These are phyloP conservation scores for Tenrec ecaudatus DNA, from an alignment of 2,113 vertebrate genomes.

Conservation along the genomic window DNA sequence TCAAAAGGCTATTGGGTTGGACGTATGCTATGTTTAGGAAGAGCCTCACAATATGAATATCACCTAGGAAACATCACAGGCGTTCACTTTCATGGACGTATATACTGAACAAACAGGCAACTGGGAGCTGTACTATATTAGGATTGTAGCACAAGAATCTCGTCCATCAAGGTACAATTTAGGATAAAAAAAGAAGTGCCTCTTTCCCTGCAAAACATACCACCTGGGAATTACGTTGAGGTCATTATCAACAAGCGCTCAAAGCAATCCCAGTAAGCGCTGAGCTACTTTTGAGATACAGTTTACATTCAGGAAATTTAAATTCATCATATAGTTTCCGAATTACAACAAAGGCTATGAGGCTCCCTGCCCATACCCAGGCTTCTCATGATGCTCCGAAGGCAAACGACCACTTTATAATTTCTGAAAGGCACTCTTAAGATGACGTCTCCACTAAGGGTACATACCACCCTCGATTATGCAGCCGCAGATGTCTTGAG, in stretches of 20 bases:
- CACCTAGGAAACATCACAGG: background rate
- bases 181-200: background rate
- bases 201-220: slow-evolving; percentile 33
- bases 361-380: slow-evolving; percentile 55
- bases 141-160: background rate
- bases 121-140: background rate
- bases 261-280: slow-evolving; percentile 46
- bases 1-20: background rate
- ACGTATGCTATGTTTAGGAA: background rate
- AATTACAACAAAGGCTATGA: slow-evolving; percentile 66
- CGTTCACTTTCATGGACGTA: slow-evolving; percentile 28
- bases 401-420: slow-evolving; percentile 62
- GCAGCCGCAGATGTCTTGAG: slow-evolving; percentile 28
- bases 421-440: slow-evolving; percentile 64
- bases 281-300: slow-evolving; percentile 60
- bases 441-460: slow-evolving; percentile 48
- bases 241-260: slow-evolving; percentile 65
- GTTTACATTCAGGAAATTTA: slow-evolving; percentile 74
- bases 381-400: slow-evolving; percentile 51
- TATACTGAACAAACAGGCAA: background rate
- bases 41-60: background rate
- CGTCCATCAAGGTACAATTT: slow-evolving; percentile 18
- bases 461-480: slow-evolving; percentile 36
- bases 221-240: slow-evolving; percentile 48
- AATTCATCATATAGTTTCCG: slow-evolving; percentile 59